Evolutionary conservation across 2,113 vertebrate species (phyloP).

Genomic region (Planiliza haematocheilus): DNA sequence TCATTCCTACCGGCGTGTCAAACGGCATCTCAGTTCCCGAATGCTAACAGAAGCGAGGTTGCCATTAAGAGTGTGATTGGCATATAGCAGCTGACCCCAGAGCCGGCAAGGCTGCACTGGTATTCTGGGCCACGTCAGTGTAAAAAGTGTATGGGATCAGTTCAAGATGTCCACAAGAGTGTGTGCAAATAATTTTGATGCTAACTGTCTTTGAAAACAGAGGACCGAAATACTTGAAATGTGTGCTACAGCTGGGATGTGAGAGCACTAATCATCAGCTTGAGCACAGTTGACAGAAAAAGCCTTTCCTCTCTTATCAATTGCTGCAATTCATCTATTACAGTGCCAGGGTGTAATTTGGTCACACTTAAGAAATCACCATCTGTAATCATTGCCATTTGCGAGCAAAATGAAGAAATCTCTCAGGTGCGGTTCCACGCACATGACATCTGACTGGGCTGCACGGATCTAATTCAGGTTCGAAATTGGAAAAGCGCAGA

Average conservation of each 20-base stretch:
- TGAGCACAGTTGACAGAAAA: constrained; percentile 28
- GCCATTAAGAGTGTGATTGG: background rate
- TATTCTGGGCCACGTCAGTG: too few species aligned
- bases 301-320: constrained; percentile 28
- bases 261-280: constrained; percentile 33
- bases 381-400: constrained; percentile 52
- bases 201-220: constrained; percentile 2
- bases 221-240: background rate
- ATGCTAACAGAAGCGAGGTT: background rate
- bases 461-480: constrained; percentile 28
- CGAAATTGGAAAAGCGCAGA: constrained; percentile 18
- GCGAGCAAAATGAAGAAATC: constrained; percentile 48
- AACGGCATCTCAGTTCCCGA: background rate
- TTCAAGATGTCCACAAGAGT: background rate
- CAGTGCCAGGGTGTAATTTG: constrained; percentile 42
- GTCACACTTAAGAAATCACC: constrained; percentile 49
- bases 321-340: constrained; percentile 42
- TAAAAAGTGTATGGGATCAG: background rate
- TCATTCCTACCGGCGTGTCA: too few species aligned
- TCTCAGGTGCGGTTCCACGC: constrained; percentile 12
- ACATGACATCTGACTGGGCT: constrained; percentile 35
- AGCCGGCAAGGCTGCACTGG: too few species aligned
- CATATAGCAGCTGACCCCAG: background rate
- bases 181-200: background rate
- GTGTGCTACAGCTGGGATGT: constrained; percentile 18